Evolutionary conservation across 2,888 invertebrate genomes (phyloP), one percentile per base, ranked within the genome.

Genomic region (Diplolepis rosae): DNA sequence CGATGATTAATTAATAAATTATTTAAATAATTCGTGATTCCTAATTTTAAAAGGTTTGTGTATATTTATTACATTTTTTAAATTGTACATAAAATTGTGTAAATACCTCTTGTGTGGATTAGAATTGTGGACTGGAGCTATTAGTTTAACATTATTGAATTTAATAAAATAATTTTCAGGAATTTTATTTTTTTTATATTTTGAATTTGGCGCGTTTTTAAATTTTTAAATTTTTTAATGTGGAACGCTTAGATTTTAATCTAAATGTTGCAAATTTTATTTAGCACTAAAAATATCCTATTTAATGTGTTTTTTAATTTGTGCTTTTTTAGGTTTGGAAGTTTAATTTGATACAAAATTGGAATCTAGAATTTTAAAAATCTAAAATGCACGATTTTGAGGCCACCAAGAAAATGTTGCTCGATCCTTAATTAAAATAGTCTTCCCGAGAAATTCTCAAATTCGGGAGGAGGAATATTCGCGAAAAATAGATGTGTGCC

Each of bases 401-500:
- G 22, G 22, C 22, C 48, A 48, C 22, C 22, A 48, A 18, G 18
- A 48, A 48, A 48, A 48, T 66, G 69, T 73, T 65, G 69, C 69
- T 35, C 50, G 54, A 66, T 18, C 65, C 42, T 69, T 65, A 30
- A 32, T 61, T 65, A 56, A 69, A 22, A 56, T 69, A 73, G 75
- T 75, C 75, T 75, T 75, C 75, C 75, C 68, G 56, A 61, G 56
- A 22, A 61, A 71, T 71, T 73, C 15, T 61, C 35, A 45, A 73
- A 75, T 69, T 75, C 69, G 72, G 71, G 73, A 66, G 68, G 24
- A 61, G 11, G 22, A 67, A 67, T 51, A 68, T 72, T 74, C 73
- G 74, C 79, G 82, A 81, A 81, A 83, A 82, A 82, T 83, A 74
- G 78, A 79, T 79, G 84, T 83, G 86, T 86, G 85, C 85, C 86